These are phyloP conservation scores for Lordiphosa fenestrarum DNA, from an alignment of 2,888 invertebrate species.

Conservation along the genomic window DNA sequence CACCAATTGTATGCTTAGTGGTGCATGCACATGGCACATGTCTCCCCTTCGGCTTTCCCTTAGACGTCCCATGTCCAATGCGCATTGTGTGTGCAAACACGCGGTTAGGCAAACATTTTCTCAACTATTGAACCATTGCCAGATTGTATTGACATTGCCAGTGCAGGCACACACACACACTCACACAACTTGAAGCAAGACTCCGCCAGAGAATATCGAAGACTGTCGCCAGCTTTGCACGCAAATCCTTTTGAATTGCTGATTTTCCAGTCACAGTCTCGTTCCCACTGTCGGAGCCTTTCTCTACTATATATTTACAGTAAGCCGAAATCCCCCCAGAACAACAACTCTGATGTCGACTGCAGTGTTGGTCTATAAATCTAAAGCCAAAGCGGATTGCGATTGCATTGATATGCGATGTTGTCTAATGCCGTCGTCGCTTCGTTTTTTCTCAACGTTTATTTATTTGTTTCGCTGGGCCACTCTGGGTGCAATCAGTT, in stretches of 20 bases:
- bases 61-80: slow-evolving; percentile 38
- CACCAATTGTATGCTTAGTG: slow-evolving; percentile 34
- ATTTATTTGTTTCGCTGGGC: slow-evolving; percentile 57
- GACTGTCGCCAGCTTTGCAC: slow-evolving; percentile 53
- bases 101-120: slow-evolving; percentile 72
- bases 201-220: slow-evolving; percentile 20
- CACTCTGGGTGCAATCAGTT: slow-evolving; percentile 19
- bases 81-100: slow-evolving; percentile 50
- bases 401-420: slow-evolving; percentile 65
- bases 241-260: slow-evolving; percentile 67
- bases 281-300: slow-evolving; percentile 26
- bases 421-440: slow-evolving; percentile 51
- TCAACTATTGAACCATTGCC: slow-evolving; percentile 71
- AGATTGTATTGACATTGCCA: slow-evolving; percentile 64
- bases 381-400: slow-evolving; percentile 67
- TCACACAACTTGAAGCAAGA: slow-evolving; percentile 11
- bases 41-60: slow-evolving; percentile 18
- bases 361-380: slow-evolving; percentile 57
- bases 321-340: slow-evolving; percentile 23
- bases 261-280: slow-evolving; percentile 31
- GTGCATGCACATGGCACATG: slow-evolving; percentile 56
- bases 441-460: slow-evolving; percentile 17
- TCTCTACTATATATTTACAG: slow-evolving; percentile 28
- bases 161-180: slow-evolving; percentile 22
- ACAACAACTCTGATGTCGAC: slow-evolving; percentile 17